Base-by-base conservation (phyloP, 1,140 invertebrate genomes). In the Dendroctonus ponderosae region DNA sequence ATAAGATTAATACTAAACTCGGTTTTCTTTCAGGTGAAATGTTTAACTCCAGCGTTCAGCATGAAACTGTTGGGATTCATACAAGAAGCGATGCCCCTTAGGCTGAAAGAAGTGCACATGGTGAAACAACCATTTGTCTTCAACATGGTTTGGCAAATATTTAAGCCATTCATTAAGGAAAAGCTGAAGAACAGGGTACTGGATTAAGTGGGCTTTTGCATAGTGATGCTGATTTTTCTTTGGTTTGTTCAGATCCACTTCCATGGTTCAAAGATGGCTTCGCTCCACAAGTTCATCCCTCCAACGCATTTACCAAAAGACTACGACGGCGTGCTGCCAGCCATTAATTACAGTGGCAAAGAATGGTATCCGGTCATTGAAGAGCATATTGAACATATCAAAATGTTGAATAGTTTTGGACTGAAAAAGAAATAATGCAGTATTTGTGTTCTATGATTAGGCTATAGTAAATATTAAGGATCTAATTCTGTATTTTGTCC, bases 51-150 rank as follows among this genome's bases (percentile, higher is more conserved):
- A 15, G 77, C 85, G 0, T 92, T 91, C 75, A 89, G 88, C 26
- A 86, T 87, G 79, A 83, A 86, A 63, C 82, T 92, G 15, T 82
- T 93, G 49, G 85, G 82, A 12, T 93, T 92, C 77, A 91, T 93
- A 62, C 91, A 93, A 77, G 91, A 95, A 67, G 92, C 92, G 3
- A 93, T 95, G 87, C 93, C 93, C 37, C 80, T 93, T 11, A 83
- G 93, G 66, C 85, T 96, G 71, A 94, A 93, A 78, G 91, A 93
- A 77, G 89, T 96, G 8, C 93, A 96, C 79, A 90, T 96, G 72
- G 87, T 96, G 0, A 94, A 94, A 75, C 88, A 96, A 73, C 93
- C 93, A 0, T 91, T 89, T 80, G 81, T 95, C 51, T 94, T 96
- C 79, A 93, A 91, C 70, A 85, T 94, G 76, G 88, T 95, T 0